Evolutionary conservation across 2,797 vertebrate genomes (phyloP).

Genomic region (Phoxinus dragarum): DNA sequence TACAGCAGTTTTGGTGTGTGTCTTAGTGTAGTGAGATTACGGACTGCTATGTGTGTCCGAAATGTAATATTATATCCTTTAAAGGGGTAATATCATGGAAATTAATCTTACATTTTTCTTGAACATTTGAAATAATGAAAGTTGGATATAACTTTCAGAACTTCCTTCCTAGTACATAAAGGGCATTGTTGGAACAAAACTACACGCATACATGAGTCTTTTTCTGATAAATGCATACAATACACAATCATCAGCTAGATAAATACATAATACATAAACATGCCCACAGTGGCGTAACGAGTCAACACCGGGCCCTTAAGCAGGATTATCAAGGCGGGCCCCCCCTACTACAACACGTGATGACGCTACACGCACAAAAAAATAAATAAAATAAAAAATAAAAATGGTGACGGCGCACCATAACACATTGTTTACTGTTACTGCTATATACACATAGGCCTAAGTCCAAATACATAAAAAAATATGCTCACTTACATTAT

Average conservation of each 20-base stretch:
- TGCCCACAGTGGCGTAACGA: no score
- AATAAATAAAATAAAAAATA: no score
- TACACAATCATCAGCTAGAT: background rate
- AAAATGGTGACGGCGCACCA: no score
- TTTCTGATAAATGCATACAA: background rate
- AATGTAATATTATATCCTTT: background rate
- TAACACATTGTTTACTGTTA: no score
- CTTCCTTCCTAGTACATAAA: background rate
- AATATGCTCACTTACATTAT: no score
- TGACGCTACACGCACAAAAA: no score
- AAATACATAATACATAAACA: background rate
- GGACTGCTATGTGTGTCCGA: background rate
- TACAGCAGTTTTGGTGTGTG: background rate
- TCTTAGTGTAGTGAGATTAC: background rate
- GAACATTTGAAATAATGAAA: background rate
- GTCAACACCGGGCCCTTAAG: no score
- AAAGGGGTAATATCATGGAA: background rate
- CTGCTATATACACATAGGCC: no score
- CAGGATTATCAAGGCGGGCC: no score
- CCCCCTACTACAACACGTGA: no score
- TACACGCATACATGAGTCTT: background rate
- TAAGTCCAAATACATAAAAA: no score
- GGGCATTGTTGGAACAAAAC: background rate
- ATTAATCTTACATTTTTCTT: background rate
- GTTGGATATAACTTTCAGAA: background rate